These are phyloP conservation scores for Platyrinchus mystaceus DNA, from an alignment of 2,797 vertebrate genomes.

Conservation along the genomic window DNA sequence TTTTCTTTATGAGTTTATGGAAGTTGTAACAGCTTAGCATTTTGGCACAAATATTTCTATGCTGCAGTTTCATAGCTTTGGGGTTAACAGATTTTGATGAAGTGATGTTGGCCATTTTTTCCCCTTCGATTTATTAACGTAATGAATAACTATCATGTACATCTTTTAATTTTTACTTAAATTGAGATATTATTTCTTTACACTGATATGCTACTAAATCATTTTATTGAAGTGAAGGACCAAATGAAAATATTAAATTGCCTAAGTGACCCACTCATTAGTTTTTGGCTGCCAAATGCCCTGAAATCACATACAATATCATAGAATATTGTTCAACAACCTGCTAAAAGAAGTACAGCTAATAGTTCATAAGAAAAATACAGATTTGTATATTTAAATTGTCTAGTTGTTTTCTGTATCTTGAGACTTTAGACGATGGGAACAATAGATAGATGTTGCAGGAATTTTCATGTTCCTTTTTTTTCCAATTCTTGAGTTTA, in stretches of 20 bases:
- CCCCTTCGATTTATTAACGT: neutral
- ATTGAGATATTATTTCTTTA: neutral
- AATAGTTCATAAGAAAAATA: neutral
- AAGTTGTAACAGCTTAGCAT: neutral
- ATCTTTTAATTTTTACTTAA: neutral
- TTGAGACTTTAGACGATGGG: neutral
- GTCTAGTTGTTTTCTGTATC: neutral
- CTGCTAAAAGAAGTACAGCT: neutral
- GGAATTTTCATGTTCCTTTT: neutral
- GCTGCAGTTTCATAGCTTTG: neutral
- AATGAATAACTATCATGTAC: neutral
- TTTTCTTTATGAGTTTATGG: neutral
- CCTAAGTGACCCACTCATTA: neutral
- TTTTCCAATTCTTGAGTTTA: neutral
- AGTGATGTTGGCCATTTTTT: neutral
- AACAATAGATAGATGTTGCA: neutral
- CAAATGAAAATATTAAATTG: neutral
- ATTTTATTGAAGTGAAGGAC: neutral
- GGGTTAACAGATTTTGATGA: neutral
- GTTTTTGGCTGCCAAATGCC: neutral
- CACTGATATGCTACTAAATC: neutral
- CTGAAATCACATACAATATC: neutral
- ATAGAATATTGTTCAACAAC: neutral
- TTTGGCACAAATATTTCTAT: neutral
- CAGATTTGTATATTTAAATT: neutral